These are phyloP conservation scores for Syndactyla subalaris DNA, from an alignment of 2,797 vertebrate genomes.

Conservation along the genomic window DNA sequence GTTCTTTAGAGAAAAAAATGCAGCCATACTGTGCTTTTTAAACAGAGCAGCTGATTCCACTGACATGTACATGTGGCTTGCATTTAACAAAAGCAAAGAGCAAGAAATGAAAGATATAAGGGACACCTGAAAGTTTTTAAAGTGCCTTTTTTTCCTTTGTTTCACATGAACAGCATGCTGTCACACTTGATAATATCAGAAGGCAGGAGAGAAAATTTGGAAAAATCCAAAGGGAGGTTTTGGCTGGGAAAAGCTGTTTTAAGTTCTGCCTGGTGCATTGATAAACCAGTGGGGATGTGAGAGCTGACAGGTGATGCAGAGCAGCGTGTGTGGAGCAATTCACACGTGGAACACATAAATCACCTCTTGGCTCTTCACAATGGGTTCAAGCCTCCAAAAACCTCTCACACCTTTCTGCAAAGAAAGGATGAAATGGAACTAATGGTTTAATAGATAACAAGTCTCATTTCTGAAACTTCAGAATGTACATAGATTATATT, in stretches of 20 bases:
- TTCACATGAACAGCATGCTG: neutral
- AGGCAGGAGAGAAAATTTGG: neutral
- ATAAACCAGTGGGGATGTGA: rapidly evolving
- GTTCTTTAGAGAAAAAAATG: neutral
- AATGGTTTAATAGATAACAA: neutral
- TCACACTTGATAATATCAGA: neutral
- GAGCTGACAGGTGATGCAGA: neutral
- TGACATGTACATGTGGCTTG: neutral
- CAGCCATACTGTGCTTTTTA: neutral
- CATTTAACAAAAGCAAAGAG: neutral
- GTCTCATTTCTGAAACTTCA: neutral
- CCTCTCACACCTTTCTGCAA: neutral
- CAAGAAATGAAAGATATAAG: neutral
- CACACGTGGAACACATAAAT: neutral
- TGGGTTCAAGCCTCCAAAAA: neutral
- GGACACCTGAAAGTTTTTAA: neutral
- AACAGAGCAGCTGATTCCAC: neutral
- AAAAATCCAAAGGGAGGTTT: neutral
- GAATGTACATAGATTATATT: neutral
- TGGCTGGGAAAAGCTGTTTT: neutral
- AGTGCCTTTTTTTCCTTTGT: neutral
- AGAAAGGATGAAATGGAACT: neutral
- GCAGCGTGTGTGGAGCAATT: neutral
- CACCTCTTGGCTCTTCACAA: neutral
- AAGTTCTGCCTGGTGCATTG: neutral